Evolutionary conservation across 2,888 invertebrate genomes (phyloP).

Genomic region (Anthophora plumipes): DNA sequence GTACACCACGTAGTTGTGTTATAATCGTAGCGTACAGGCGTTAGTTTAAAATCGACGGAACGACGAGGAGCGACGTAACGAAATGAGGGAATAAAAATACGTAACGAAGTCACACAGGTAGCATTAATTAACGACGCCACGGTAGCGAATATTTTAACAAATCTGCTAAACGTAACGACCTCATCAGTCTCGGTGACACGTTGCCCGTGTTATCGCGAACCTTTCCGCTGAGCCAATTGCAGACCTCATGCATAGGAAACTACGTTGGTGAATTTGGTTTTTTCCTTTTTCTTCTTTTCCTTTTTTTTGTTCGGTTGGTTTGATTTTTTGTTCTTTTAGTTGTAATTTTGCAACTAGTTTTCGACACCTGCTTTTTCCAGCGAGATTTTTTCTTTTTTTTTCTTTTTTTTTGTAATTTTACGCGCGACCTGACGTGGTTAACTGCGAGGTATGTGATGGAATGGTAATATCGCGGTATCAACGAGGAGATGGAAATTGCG

Average conservation of each 20-base stretch:
- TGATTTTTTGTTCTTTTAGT: conserved; percentile 22
- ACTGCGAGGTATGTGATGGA: no score
- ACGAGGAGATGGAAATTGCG: no score
- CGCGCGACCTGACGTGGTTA: no score
- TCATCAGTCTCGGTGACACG: conserved; percentile 61
- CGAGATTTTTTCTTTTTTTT: no score
- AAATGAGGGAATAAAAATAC: conserved; percentile 10
- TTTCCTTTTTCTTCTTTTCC: conserved; percentile 38
- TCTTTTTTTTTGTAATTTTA: no score
- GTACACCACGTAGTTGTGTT: background rate
- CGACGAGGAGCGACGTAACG: background rate
- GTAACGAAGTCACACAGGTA: background rate
- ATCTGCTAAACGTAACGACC: conserved; percentile 63
- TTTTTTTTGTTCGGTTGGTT: background rate
- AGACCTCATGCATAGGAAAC: conserved; percentile 62
- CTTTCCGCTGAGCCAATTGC: conserved; percentile 45
- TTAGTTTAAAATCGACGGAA: background rate
- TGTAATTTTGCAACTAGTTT: conserved; percentile 39
- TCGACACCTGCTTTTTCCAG: background rate
- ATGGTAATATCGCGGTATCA: no score
- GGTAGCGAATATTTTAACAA: conserved; percentile 61
- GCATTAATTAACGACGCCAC: conserved; percentile 58
- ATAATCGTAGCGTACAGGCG: background rate
- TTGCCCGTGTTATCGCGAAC: conserved; percentile 48
- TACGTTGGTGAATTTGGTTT: conserved; percentile 15